These are phyloP conservation scores for Tetrax tetrax DNA, from an alignment of 2,113 vertebrate species.

Conservation along the genomic window DNA sequence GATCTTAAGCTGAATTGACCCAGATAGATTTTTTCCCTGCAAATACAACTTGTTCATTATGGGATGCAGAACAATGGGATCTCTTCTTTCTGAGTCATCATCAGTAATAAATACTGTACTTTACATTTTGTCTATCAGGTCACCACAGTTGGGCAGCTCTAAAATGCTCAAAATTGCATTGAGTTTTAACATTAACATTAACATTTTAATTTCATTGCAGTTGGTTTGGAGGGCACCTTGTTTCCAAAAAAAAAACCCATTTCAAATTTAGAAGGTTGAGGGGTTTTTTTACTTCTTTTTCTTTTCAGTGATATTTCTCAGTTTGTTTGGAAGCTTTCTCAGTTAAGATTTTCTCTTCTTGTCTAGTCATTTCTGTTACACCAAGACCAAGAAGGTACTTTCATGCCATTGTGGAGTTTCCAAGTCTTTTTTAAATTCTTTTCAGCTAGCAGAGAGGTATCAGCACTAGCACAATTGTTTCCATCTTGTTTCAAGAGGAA, in stretches of 20 bases:
- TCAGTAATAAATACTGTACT: neutral
- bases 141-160: neutral
- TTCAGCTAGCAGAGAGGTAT: neutral
- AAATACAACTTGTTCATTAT: neutral
- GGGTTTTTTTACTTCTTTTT: neutral
- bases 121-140: neutral
- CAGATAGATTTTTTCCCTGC: neutral
- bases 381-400: neutral
- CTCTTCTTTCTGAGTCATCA: neutral
- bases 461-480: neutral
- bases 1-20: neutral
- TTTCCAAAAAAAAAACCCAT: neutral
- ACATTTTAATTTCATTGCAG: neutral
- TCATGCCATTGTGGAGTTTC: neutral
- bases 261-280: neutral
- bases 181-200: neutral
- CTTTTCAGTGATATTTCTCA: neutral
- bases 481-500: neutral
- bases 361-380: neutral
- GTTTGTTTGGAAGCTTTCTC: neutral
- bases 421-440: neutral
- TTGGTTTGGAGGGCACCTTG: neutral
- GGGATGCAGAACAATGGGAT: neutral
- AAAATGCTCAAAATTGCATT: neutral
- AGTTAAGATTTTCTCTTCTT: neutral